phyloP scores from a whole-genome alignment of 1,140 invertebrate species.

The Aphelenchoides fujianensis region DNA sequence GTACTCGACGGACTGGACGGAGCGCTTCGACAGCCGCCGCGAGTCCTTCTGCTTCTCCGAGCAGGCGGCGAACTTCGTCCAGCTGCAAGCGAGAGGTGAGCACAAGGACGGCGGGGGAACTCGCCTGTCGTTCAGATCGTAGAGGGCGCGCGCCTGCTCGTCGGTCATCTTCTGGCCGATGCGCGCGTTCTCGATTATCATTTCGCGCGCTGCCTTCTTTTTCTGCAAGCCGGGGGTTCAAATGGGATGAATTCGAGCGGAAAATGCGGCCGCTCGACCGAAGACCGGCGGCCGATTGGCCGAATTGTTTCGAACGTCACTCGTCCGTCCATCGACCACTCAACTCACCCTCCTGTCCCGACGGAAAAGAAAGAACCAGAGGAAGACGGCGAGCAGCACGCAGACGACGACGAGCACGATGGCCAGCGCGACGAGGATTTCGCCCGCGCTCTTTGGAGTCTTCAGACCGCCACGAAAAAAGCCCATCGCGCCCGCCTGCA shows the following conservation, averaged over 20 bases:
- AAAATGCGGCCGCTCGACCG: neutral
- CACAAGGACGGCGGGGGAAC: neutral
- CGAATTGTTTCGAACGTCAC: neutral
- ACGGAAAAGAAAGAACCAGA: neutral
- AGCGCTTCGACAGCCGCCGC: neutral
- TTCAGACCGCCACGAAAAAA: neutral
- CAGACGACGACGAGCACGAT: neutral
- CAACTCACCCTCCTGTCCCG: constrained; percentile 9
- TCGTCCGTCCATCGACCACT: neutral
- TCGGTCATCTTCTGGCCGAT: neutral
- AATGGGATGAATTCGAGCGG: neutral
- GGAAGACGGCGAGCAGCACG: neutral
- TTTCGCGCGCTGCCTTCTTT: neutral
- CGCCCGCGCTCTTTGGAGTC: neutral
- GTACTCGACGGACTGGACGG: neutral
- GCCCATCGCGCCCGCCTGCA: neutral
- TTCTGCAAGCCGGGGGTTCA: neutral
- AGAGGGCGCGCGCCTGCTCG: neutral
- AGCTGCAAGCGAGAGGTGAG: neutral
- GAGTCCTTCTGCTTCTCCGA: neutral
- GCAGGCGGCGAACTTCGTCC: neutral
- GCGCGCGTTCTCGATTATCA: neutral
- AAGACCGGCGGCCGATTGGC: neutral
- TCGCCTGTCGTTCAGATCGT: neutral
- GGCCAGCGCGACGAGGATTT: neutral